Evolutionary conservation across 2,113 vertebrate genomes (phyloP).

Genomic region (Festucalex cinctus): DNA sequence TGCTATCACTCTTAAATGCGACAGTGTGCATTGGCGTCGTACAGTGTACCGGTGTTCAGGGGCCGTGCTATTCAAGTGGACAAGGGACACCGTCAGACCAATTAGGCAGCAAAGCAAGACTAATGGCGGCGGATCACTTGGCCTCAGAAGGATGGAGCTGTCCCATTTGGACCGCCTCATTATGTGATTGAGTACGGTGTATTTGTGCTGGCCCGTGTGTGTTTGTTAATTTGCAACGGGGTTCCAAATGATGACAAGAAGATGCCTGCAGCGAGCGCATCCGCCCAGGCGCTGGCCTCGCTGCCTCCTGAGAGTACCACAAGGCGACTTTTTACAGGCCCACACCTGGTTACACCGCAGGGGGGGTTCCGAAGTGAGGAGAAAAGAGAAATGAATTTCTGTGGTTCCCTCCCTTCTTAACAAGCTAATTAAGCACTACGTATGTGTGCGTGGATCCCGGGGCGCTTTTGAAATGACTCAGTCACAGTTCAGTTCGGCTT

Average conservation of each 20-base stretch:
- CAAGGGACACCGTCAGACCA: slow-evolving; percentile 58
- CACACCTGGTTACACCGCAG: slow-evolving; percentile 43
- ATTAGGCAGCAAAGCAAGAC: slow-evolving; percentile 71
- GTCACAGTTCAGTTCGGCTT: slow-evolving; percentile 70
- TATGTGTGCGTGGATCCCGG: slow-evolving; percentile 51
- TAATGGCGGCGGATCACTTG: slow-evolving; percentile 64
- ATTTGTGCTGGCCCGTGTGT: slow-evolving; percentile 10
- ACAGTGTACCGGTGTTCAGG: slow-evolving; percentile 17
- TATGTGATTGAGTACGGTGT: slow-evolving; percentile 56
- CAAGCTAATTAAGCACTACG: slow-evolving; percentile 71
- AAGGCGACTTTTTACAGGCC: slow-evolving; percentile 27
- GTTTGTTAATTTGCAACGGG: slow-evolving; percentile 44
- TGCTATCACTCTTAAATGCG: slow-evolving; percentile 24
- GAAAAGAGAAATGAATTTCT: slow-evolving; percentile 48
- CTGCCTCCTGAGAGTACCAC: slow-evolving; percentile 35
- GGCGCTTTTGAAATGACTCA: slow-evolving; percentile 70
- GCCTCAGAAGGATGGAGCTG: slow-evolving; percentile 65
- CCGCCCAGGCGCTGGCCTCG: slow-evolving; percentile 34
- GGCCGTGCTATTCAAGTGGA: slow-evolving; percentile 45
- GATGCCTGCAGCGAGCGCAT: slow-evolving; percentile 45
- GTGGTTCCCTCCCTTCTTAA: slow-evolving; percentile 63
- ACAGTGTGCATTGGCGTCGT: slow-evolving; percentile 5
- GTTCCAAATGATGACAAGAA: slow-evolving; percentile 59
- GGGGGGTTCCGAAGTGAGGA: slow-evolving; percentile 1
- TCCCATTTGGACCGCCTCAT: slow-evolving; percentile 53